phyloP scores from a whole-genome alignment of 2,113 vertebrate species.

The Hemiprocne comata region DNA sequence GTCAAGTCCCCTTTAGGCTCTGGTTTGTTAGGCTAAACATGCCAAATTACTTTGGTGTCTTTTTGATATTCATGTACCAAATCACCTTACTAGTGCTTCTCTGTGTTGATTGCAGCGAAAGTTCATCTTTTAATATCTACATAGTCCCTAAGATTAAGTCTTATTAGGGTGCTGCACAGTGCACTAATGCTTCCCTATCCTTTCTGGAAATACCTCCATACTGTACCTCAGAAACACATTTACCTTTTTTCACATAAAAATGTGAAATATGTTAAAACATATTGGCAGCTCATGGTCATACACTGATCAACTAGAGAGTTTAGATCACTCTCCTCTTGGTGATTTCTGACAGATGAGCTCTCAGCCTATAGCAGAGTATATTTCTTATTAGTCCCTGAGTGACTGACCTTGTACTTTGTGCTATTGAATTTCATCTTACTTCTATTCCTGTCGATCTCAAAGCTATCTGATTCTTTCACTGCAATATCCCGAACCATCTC shows the following conservation, averaged over 20 bases:
- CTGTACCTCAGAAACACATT: not conserved
- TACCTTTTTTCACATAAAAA: slow-evolving; percentile 14
- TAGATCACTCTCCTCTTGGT: slow-evolving; percentile 40
- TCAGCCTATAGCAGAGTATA: slow-evolving; percentile 43
- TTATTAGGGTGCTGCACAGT: not conserved
- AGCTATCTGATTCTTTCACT: slow-evolving; percentile 17
- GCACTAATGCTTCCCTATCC: not conserved
- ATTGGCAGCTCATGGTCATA: not conserved
- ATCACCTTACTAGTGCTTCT: not conserved
- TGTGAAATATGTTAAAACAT: not conserved
- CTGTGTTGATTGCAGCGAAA: not conserved
- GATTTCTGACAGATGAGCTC: slow-evolving; percentile 55
- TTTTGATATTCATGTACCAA: not conserved
- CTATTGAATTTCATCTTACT: slow-evolving; percentile 62
- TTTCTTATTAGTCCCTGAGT: slow-evolving; percentile 60
- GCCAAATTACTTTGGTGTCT: not conserved
- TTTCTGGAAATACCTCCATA: slow-evolving; percentile 1
- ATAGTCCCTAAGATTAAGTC: not conserved
- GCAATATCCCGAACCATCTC: not conserved
- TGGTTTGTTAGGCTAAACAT: not conserved
- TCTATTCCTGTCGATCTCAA: slow-evolving; percentile 50
- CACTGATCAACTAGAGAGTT: slow-evolving; percentile 49
- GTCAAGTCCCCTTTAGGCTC: not conserved
- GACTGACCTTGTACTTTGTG: slow-evolving; percentile 62
- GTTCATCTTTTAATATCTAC: not conserved